phyloP scores from a whole-genome alignment of 2,797 vertebrate genomes.

The Syncerus caffer region DNA sequence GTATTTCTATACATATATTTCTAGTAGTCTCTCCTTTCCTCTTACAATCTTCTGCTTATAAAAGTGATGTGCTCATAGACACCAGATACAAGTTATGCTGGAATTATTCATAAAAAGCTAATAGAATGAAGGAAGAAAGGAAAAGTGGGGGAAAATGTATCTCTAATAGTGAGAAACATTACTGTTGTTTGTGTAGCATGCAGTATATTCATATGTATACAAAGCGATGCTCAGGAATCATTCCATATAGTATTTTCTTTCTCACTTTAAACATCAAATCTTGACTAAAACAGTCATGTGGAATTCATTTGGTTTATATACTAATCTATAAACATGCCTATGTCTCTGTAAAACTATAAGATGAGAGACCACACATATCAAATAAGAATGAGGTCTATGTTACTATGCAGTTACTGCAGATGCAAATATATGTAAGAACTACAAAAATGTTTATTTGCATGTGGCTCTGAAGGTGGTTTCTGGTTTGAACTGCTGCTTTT shows the following conservation, averaged over 20 bases:
- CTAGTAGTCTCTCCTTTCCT: background rate
- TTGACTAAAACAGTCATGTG: background rate
- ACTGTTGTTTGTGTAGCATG: background rate
- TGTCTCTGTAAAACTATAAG: background rate
- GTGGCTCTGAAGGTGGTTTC: background rate
- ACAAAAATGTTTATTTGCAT: background rate
- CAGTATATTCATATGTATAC: background rate
- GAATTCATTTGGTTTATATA: background rate
- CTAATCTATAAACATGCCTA: background rate
- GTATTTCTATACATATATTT: background rate
- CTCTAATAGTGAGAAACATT: background rate
- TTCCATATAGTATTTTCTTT: background rate
- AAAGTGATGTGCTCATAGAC: background rate
- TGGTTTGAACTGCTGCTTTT: background rate
- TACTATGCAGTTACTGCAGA: background rate
- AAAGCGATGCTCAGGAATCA: background rate
- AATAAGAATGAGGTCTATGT: background rate
- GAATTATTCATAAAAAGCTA: background rate
- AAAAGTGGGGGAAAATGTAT: background rate
- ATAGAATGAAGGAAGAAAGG: background rate
- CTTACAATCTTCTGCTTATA: background rate
- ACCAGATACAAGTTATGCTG: background rate
- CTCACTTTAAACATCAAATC: background rate
- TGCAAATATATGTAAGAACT: background rate
- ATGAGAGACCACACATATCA: background rate